Base-by-base conservation (phyloP, 2,113 vertebrate genomes). In the Carollia perspicillata region DNA sequence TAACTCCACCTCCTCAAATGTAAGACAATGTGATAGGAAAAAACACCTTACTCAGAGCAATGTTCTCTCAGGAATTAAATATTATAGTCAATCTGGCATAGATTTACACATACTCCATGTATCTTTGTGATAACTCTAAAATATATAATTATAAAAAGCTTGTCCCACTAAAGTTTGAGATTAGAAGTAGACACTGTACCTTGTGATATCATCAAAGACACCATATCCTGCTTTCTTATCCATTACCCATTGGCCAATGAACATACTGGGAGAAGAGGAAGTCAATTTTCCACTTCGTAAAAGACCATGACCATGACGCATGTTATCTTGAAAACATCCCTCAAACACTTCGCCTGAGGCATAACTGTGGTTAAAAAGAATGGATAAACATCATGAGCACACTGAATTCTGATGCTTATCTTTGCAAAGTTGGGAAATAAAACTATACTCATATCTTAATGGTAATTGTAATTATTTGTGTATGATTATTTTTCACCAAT, bases 141-240 rank as follows among this genome's bases (percentile, higher is more conserved):
- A 42, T 33, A 37, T 14, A 33, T 63, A 20, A 87, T 28, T 68
- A 65, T 30, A 84, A 84, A 75, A 75, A 58, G 55, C 55, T 58
- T 58, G 22, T 69, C 55, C 37, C 2, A 86, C 0, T 2, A 0
- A 0, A 51, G 18, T 35, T 47, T 71, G 86, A 97, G 72, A 88
- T 90, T 4, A 92, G 69, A 86, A 72, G 77, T 17, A 69, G 51
- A 53, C 93, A 83, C 30, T 4, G 78, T 98, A 99, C 99, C 99
- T 99, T 33, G 99, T 99, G 98, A 99, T 99, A 95, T 99, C 99
- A 94, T 99, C 99, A 88, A 99, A 99, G 84, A 99, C 99, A 14
- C 99, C 99, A 53, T 99, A 99, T 83, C 99, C 99, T 10, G 98
- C 98, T 97, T 99, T 99, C 98, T 99, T 99, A 98, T 99, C 99